Conservation (phyloP, 2,113 vertebrate species). For the Leptocoma aspasia region DNA sequence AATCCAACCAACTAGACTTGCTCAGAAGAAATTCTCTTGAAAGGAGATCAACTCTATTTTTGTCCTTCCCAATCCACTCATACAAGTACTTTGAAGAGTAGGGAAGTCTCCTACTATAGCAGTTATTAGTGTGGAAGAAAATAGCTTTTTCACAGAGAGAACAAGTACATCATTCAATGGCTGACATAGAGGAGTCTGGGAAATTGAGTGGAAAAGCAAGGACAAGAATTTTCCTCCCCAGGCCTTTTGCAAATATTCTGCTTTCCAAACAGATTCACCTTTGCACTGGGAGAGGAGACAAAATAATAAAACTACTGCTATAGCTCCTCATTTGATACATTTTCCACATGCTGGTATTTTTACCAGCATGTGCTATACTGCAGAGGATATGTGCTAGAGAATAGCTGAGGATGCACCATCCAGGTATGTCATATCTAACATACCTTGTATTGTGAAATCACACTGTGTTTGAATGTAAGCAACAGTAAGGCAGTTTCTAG, state of each 20-base stretch:
- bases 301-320: background rate
- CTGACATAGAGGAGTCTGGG: background rate
- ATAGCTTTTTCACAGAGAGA: background rate
- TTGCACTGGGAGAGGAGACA: background rate
- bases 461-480: background rate
- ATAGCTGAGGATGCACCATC: background rate
- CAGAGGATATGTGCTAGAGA: background rate
- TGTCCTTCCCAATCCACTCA: background rate
- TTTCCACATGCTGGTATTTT: background rate
- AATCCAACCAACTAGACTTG: background rate
- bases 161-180: background rate
- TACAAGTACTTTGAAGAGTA: background rate
- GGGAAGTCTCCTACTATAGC: background rate
- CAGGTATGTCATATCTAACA: background rate
- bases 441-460: background rate
- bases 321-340: rapidly evolving
- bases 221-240: background rate
- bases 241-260: background rate
- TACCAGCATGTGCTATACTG: background rate
- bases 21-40: background rate
- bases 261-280: background rate
- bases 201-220: background rate
- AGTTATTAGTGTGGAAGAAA: background rate
- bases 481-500: background rate
- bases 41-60: background rate